Base-by-base conservation (phyloP, 2,888 invertebrate genomes). In the Oasisia sp. region DNA sequence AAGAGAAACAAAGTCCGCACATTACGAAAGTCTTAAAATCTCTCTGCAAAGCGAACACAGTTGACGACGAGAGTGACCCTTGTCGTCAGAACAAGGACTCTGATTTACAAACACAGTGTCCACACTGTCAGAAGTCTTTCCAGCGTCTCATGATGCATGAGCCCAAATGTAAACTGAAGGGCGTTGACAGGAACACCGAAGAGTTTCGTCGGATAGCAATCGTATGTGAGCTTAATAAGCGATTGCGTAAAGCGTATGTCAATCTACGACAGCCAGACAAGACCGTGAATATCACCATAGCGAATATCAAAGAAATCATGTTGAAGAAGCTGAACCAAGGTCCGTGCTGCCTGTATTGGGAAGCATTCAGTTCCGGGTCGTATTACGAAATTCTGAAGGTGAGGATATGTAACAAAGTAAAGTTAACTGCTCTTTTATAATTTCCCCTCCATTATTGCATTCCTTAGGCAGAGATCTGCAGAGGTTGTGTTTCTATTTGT, bases 351-450 rank as follows among this genome's bases (percentile, higher is more conserved):
- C 19, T 74, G 74, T 5, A 5, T 19, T 74, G 74, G 74, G 27
- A 74, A 74, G 74, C 74, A 19, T n/a, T 74, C 74, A n/a, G 74
- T n/a, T 19, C 74, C 27, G 74, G 74, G 4, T 74, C 74, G 74
- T 74, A 74, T 74, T 74, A 74, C 74, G 74, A 74, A 74, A 74
- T 74, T 74, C 74, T 74, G 27, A 74, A 74, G 74, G 74, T 74
- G 74, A 74, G 74, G 14, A 74, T 7, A 19, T 74, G 1, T 14
- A 50, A 50, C 9, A 14, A 14, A 12, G 50, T 50, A 50, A 14
- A 50, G 12, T 50, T 8, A 50, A 12, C 50, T 50, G 50, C 9
- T 50, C 50, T 12, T 9, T 50, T 12, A 14, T 50, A 12, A 50
- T 50, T 12, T 50, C 14, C 1, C 14, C 9, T 50, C 9, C 14